Conservation (phyloP, 2,113 vertebrate species). For the Xenopus tropicalis region UCB_Xtro_10.0 CM004448.2:37141501-37142000, state of each 20-base stretch:
- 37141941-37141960: background rate
- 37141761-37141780: slow-evolving; percentile 30
- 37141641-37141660: slow-evolving; percentile 10
- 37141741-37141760: slow-evolving; percentile 27
- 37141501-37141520: slow-evolving; percentile 21
- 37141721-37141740: slow-evolving; percentile 6
- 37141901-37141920: background rate
- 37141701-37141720: slow-evolving; percentile 1
- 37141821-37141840: slow-evolving; percentile 3
- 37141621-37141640: slow-evolving; percentile 15
- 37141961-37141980: background rate
- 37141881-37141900: slow-evolving; percentile 2
- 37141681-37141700: background rate
- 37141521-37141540: slow-evolving; percentile 13
- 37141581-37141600: slow-evolving; percentile 18
- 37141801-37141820: background rate
- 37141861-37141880: background rate
- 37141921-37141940: background rate
- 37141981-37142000: background rate
- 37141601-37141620: slow-evolving; percentile 14
- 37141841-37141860: slow-evolving; percentile 16
- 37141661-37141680: slow-evolving; percentile 17
- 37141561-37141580: slow-evolving; percentile 25
- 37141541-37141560: slow-evolving; percentile 17
- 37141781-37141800: slow-evolving; percentile 15